phyloP scores from a whole-genome alignment of 2,113 vertebrate genomes.

The Taurulus bubalis region DNA sequence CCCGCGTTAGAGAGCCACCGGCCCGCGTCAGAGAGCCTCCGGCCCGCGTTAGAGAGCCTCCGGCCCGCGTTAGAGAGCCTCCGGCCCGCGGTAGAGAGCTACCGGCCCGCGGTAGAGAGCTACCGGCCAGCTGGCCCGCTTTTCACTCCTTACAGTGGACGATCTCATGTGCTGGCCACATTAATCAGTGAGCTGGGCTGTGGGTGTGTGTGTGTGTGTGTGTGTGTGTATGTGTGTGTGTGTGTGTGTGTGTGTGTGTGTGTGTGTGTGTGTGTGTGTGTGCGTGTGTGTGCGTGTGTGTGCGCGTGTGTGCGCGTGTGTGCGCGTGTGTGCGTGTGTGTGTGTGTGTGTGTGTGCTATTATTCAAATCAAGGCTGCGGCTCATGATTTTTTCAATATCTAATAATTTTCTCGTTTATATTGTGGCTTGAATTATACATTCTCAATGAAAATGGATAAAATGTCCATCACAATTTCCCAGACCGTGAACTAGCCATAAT shows the following conservation, averaged over 20 bases:
- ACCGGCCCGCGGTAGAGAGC: no score
- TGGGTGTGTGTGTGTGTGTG: background rate
- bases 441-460: background rate
- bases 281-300: no score
- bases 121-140: no score
- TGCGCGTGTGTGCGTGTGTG: no score
- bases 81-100: no score
- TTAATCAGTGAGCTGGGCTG: background rate
- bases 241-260: background rate
- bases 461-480: background rate
- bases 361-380: background rate
- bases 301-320: no score
- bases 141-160: background rate
- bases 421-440: background rate
- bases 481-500: background rate
- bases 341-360: no score
- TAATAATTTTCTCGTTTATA: background rate
- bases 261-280: no score
- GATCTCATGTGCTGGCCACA: background rate
- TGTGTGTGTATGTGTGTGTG: constrained; percentile 9
- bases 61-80: no score
- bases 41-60: no score
- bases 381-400: background rate
- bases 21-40: no score
- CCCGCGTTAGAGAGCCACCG: no score